Percentiles rank a stretch among this genome's conserved stretches.
phyloP scores from a whole-genome alignment of 2,797 vertebrate species.

The Microcaecilia unicolor region DNA sequence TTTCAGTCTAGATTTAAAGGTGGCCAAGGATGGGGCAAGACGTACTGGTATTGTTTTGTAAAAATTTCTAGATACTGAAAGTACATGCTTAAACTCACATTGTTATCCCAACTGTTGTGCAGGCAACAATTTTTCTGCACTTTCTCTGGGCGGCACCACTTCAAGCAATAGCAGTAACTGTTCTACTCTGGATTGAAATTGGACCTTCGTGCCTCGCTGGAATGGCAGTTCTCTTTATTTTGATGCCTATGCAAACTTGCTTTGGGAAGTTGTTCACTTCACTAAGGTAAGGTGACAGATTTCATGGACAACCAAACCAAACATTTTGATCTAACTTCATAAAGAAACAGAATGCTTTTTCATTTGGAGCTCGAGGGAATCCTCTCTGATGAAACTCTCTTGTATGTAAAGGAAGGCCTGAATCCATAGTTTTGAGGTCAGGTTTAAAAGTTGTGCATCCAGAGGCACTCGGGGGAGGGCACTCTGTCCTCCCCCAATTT shows the following conservation, averaged over 20 bases:
- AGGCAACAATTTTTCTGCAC: conserved; percentile 89
- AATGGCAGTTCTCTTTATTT: conserved; percentile 76
- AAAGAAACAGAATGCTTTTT: too few species aligned
- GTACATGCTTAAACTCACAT: background rate
- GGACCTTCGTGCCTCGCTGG: conserved; percentile 84
- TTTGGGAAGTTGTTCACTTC: conserved; percentile 81
- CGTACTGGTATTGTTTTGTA: background rate
- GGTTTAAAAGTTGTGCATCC: too few species aligned
- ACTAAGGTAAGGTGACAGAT: conserved; percentile 73
- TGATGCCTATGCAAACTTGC: conserved; percentile 78
- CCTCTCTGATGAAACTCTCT: too few species aligned
- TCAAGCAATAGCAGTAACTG: conserved; percentile 72
- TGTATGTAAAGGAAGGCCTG: too few species aligned
- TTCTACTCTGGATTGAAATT: conserved; percentile 81
- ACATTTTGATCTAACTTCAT: too few species aligned
- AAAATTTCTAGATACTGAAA: background rate
- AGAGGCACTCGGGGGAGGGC: too few species aligned
- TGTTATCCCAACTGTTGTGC: conserved; percentile 1
- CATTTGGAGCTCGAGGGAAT: too few species aligned
- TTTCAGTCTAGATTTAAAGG: too few species aligned
- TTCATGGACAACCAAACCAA: too few species aligned
- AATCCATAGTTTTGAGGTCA: too few species aligned
- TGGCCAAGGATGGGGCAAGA: too few species aligned
- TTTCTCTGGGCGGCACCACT: conserved; percentile 86
- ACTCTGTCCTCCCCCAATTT: too few species aligned